Percentiles rank a stretch among this genome's conserved stretches.
These are phyloP conservation scores for Drosophila persimilis DNA, from an alignment of 1,140 invertebrate species.

Conservation along the genomic window DNA sequence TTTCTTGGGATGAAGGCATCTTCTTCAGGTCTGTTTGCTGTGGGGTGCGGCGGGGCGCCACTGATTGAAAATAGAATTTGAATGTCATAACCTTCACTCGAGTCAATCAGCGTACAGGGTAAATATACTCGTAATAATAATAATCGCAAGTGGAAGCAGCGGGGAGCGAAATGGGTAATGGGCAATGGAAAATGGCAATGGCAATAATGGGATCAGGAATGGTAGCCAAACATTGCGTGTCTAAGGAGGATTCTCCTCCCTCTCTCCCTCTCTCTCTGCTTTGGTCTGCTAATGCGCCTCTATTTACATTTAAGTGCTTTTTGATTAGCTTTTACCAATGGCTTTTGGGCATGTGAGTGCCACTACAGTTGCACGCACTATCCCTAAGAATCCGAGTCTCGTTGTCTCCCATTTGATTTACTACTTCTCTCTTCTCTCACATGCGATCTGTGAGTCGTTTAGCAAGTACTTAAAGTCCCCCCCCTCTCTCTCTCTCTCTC, in stretches of 20 bases:
- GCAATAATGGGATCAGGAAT: background rate
- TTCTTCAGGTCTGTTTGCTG: constrained; percentile 51
- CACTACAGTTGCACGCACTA: constrained; percentile 12
- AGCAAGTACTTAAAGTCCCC: no score
- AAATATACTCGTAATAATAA: constrained; percentile 13
- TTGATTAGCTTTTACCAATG: constrained; percentile 60
- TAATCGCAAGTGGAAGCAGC: constrained; percentile 17
- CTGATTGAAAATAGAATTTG: constrained; percentile 79
- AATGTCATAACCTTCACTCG: constrained; percentile 74
- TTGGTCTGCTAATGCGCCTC: constrained; percentile 34
- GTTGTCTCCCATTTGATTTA: background rate
- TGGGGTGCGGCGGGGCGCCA: constrained; percentile 29
- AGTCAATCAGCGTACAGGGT: constrained; percentile 52
- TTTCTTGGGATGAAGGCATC: constrained; percentile 28
- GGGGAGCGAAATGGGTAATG: constrained; percentile 6
- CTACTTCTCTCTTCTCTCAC: no score
- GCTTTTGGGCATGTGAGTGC: constrained; percentile 8
- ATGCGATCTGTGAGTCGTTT: no score
- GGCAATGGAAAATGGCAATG: background rate
- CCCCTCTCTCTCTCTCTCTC: no score
- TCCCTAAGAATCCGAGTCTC: background rate
- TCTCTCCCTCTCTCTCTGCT: background rate
- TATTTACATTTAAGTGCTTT: constrained; percentile 66
- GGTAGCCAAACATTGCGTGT: constrained; percentile 3
- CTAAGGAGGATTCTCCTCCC: constrained; percentile 5